Percentiles rank a stretch among this genome's conserved stretches.
These are phyloP conservation scores for Callorhinus ursinus DNA, from an alignment of 2,113 vertebrate species.

Conservation along the genomic window DNA sequence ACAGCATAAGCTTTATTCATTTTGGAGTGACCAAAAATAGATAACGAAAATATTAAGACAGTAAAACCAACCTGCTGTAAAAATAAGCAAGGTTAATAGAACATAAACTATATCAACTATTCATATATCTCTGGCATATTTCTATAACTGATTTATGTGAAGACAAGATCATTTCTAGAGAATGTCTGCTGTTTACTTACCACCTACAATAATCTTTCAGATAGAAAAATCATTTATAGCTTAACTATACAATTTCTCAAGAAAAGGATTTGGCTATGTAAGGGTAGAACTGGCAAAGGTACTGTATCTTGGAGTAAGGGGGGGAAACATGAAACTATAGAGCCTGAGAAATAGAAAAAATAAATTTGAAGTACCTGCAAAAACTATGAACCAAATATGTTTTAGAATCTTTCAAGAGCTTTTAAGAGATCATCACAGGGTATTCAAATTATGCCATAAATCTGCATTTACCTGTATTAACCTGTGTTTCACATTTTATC, in stretches of 20 bases:
- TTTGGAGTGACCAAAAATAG: slow-evolving; percentile 36
- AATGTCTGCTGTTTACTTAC: slow-evolving; percentile 10
- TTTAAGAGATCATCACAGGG: not conserved
- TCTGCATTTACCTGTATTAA: not conserved
- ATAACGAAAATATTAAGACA: slow-evolving; percentile 22
- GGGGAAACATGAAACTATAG: not conserved
- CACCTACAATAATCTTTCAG: not conserved
- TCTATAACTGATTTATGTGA: not conserved
- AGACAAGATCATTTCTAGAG: slow-evolving; percentile 58
- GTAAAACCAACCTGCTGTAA: not conserved
- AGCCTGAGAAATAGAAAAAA: not conserved
- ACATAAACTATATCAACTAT: slow-evolving; percentile 6
- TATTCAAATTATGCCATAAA: not conserved
- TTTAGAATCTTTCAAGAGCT: not conserved
- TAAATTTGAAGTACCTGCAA: not conserved
- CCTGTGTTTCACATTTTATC: not conserved
- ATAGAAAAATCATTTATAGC: not conserved
- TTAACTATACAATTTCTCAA: slow-evolving; percentile 4
- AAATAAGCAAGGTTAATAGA: slow-evolving; percentile 33
- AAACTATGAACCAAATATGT: not conserved
- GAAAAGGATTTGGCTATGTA: slow-evolving; percentile 7
- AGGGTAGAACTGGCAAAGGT: not conserved
- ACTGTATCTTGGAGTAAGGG: not conserved
- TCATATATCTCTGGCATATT: not conserved
- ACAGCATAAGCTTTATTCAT: slow-evolving; percentile 31